phyloP scores from a whole-genome alignment of 2,888 invertebrate genomes.

The Melieria crassipennis region DNA sequence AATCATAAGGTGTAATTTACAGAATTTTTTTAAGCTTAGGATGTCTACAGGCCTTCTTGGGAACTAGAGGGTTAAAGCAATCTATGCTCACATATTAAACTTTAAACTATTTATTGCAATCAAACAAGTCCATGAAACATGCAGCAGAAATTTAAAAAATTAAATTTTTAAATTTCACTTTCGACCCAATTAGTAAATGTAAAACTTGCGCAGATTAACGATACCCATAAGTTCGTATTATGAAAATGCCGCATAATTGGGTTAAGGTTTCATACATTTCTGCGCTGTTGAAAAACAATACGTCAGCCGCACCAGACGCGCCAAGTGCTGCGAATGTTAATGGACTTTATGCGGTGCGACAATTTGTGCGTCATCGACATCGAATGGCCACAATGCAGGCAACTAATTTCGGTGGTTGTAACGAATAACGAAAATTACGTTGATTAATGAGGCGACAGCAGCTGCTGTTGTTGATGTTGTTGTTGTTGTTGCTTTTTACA shows the following conservation, averaged over 20 bases:
- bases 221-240: constrained; percentile 6
- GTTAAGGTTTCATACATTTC: constrained; percentile 14
- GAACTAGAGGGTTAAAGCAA: no score
- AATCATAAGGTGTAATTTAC: no score
- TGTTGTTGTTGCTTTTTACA: no score
- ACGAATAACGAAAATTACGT: constrained; percentile 5
- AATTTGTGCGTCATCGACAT: not conserved
- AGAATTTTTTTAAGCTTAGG: no score
- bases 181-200: not conserved
- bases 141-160: no score
- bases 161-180: not conserved
- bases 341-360: no score
- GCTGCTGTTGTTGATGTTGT: not conserved
- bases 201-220: not conserved
- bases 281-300: constrained; percentile 7
- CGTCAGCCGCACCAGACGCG: not conserved
- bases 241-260: constrained; percentile 14
- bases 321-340: no score
- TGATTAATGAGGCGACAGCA: constrained; percentile 7
- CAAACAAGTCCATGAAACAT: no score
- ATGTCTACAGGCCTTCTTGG: no score
- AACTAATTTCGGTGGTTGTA: constrained; percentile 13
- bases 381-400: not conserved
- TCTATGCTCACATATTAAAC: no score
- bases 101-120: no score